A percentile compares a stretch with the other conserved stretches of the same genome.
These are phyloP conservation scores for Cryptomyrus ogoouensis DNA, from an alignment of 2,113 vertebrate species.

Conservation along the genomic window DNA sequence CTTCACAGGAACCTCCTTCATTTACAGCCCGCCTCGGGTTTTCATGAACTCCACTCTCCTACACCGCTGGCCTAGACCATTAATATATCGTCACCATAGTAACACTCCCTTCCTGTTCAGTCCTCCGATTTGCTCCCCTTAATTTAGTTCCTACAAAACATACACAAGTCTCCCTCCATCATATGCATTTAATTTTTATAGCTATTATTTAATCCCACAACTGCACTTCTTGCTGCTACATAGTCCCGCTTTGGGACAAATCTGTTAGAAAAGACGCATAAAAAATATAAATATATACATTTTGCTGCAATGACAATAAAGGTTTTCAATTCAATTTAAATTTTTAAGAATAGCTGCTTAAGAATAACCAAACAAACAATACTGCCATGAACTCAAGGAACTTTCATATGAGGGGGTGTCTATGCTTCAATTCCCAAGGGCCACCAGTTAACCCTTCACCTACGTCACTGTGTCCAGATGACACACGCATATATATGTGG, in stretches of 20 bases:
- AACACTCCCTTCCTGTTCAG: not conserved
- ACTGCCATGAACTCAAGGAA: not conserved
- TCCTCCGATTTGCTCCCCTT: not conserved
- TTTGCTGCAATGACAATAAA: not conserved
- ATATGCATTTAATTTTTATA: no score
- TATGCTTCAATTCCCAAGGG: not conserved
- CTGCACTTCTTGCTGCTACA: not conserved
- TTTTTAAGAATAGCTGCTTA: not conserved
- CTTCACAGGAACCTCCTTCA: not conserved
- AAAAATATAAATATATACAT: not conserved
- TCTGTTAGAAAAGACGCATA: no score
- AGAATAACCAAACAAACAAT: not conserved
- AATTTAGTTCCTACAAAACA: not conserved
- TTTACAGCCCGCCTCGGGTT: not conserved
- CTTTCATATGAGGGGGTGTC: not conserved
- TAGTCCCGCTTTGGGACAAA: not conserved
- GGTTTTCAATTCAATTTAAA: not conserved
- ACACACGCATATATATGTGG: not conserved
- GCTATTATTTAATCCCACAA: not conserved
- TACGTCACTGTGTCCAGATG: not conserved
- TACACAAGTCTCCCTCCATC: no score
- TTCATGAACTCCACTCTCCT: not conserved
- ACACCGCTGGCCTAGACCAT: not conserved
- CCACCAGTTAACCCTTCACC: not conserved
- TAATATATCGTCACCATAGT: not conserved